phyloP scores from a whole-genome alignment of 1,140 invertebrate species.

The Thaumetopoea pityocampa region DNA sequence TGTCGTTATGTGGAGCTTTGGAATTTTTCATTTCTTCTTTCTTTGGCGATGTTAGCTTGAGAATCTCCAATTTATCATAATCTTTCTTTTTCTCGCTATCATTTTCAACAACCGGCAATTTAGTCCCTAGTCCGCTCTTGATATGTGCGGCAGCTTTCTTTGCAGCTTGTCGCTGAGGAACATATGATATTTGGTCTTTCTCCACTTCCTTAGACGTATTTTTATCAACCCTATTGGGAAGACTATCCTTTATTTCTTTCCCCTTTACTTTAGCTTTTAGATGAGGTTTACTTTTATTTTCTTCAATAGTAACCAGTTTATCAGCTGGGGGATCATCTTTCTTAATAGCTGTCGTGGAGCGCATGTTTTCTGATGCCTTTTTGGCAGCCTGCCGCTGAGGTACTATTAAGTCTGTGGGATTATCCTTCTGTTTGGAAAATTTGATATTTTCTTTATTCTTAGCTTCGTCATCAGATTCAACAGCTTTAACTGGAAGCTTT shows the following conservation, averaged over 20 bases:
- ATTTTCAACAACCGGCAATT: constrained; percentile 73
- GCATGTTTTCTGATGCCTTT: constrained; percentile 92
- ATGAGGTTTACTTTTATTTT: constrained; percentile 60
- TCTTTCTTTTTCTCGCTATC: constrained; percentile 71
- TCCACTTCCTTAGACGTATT: constrained; percentile 76
- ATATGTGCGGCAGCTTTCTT: constrained; percentile 94
- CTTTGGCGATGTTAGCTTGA: constrained; percentile 34
- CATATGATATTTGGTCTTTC: constrained; percentile 87
- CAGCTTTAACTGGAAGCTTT: constrained; percentile 49
- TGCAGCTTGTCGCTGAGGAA: constrained; percentile 92
- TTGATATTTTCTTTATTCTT: constrained; percentile 78
- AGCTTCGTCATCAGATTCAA: constrained; percentile 66
- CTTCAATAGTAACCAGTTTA: constrained; percentile 51
- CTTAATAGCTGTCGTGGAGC: constrained; percentile 73
- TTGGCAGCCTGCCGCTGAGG: constrained; percentile 93
- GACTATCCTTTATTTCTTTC: constrained; percentile 51
- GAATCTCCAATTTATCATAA: constrained; percentile 39
- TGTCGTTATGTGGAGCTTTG: constrained; percentile 49
- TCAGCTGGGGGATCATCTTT: constrained; percentile 53
- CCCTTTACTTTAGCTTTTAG: constrained; percentile 55
- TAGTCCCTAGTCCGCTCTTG: constrained; percentile 84
- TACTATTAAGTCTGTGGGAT: constrained; percentile 89
- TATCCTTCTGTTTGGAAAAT: constrained; percentile 77
- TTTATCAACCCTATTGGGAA: constrained; percentile 69
- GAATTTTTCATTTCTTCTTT: constrained; percentile 61